Conservation (phyloP, 2,797 vertebrate species). For the Hoplostethus mediterraneus region DNA sequence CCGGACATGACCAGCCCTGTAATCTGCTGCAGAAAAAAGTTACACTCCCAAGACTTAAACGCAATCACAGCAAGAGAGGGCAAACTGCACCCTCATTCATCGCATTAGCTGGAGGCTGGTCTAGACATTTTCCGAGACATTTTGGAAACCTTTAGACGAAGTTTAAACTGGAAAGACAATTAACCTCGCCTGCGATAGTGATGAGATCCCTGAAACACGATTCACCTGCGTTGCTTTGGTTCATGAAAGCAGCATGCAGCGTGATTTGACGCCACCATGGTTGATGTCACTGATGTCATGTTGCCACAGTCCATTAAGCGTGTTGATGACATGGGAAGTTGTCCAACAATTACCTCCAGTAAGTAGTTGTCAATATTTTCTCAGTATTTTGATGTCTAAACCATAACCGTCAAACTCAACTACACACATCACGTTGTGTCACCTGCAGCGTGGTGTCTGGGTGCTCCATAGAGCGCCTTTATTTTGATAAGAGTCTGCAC, state of each 20-base stretch:
- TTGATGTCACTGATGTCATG: neutral
- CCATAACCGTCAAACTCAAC: neutral
- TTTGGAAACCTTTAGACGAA: neutral
- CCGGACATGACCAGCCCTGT: slow-evolving; percentile 30
- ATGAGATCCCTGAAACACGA: neutral
- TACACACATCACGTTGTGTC: too few species aligned
- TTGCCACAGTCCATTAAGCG: slow-evolving; percentile 4
- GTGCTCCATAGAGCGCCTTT: too few species aligned
- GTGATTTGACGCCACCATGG: too few species aligned
- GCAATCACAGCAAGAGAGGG: slow-evolving; percentile 10
- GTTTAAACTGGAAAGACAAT: neutral
- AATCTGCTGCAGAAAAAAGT: slow-evolving; percentile 25
- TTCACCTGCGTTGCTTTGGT: neutral
- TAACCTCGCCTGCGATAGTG: neutral
- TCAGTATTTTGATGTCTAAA: neutral
- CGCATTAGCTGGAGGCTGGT: neutral
- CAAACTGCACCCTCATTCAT: neutral
- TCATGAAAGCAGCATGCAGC: too few species aligned
- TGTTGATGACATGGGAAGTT: slow-evolving; percentile 1
- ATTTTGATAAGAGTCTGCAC: too few species aligned
- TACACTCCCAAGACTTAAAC: slow-evolving; percentile 12
- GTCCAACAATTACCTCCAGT: neutral
- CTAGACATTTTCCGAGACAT: neutral
- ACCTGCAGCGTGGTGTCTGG: too few species aligned
- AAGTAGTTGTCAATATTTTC: neutral